A percentile compares a stretch with the other conserved stretches of the same genome.
Conservation (phyloP, 2,113 vertebrate species). For the Narcine bancroftii region DNA sequence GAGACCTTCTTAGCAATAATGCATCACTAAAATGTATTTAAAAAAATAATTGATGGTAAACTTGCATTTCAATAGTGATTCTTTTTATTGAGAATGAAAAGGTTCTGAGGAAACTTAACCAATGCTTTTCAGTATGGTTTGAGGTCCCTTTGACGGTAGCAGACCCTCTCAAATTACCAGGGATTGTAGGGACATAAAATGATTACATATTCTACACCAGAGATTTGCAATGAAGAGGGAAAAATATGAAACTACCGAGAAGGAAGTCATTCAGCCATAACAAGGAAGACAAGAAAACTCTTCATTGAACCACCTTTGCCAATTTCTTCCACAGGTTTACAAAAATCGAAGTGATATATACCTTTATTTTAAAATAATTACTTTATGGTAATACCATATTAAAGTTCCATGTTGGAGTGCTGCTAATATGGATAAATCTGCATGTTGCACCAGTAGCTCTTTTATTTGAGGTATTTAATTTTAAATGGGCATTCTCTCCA, state of each 20-base stretch:
- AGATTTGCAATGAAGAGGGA: not conserved
- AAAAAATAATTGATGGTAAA: too few species aligned
- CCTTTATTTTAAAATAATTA: too few species aligned
- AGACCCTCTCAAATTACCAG: not conserved
- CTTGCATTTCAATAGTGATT: too few species aligned
- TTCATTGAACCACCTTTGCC: not conserved
- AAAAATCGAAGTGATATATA: not conserved
- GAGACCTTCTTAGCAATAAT: too few species aligned
- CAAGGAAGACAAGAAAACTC: not conserved
- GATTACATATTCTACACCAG: not conserved
- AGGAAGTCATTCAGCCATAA: not conserved
- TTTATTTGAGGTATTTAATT: too few species aligned
- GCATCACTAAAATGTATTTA: too few species aligned
- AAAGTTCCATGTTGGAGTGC: too few species aligned
- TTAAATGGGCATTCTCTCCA: too few species aligned
- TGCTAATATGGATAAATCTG: too few species aligned
- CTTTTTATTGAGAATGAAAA: too few species aligned
- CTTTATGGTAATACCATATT: too few species aligned
- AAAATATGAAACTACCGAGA: not conserved
- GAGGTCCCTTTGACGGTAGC: not conserved
- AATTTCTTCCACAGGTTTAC: not conserved
- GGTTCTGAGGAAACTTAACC: not conserved
- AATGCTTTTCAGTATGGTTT: not conserved
- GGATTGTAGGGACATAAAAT: not conserved
- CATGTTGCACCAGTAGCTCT: too few species aligned